Conservation (phyloP, 2,888 invertebrate genomes). For the Agapostemon virescens region DNA sequence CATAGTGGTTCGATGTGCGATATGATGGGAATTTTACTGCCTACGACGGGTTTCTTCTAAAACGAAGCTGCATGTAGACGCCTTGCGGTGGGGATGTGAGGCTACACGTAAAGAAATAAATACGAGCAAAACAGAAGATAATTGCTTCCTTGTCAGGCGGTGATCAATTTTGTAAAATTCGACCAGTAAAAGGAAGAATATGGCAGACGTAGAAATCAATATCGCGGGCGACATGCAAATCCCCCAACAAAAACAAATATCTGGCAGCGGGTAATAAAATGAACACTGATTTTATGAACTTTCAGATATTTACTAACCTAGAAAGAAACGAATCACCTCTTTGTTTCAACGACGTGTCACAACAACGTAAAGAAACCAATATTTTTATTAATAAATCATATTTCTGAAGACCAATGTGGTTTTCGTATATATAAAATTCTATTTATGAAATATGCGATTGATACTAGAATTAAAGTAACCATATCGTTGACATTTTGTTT, state of each 20-base stretch:
- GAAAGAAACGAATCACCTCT: constrained; percentile 1
- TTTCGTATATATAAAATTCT: not conserved
- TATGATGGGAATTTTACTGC: constrained; percentile 58
- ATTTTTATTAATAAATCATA: not conserved
- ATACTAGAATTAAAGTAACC: not conserved
- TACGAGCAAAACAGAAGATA: constrained; percentile 25
- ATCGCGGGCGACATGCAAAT: constrained; percentile 74
- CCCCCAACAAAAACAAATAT: constrained; percentile 46
- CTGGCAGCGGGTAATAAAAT: constrained; percentile 56
- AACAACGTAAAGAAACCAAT: not conserved
- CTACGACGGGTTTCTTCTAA: constrained; percentile 48
- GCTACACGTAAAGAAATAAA: constrained; percentile 29
- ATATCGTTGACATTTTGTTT: constrained; percentile 13
- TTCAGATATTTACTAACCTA: constrained; percentile 40
- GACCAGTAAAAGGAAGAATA: constrained; percentile 39
- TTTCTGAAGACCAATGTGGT: not conserved
- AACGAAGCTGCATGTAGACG: constrained; percentile 39
- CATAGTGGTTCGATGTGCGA: constrained; percentile 57
- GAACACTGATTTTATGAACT: not conserved
- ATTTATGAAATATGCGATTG: not conserved
- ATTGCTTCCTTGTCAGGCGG: constrained; percentile 26
- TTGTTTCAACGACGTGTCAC: not conserved
- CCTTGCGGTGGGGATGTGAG: constrained; percentile 36
- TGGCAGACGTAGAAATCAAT: constrained; percentile 73
- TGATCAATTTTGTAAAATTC: constrained; percentile 2